Base-by-base conservation (phyloP, 2,113 vertebrate species). In the Micronycteris hirsuta region DNA sequence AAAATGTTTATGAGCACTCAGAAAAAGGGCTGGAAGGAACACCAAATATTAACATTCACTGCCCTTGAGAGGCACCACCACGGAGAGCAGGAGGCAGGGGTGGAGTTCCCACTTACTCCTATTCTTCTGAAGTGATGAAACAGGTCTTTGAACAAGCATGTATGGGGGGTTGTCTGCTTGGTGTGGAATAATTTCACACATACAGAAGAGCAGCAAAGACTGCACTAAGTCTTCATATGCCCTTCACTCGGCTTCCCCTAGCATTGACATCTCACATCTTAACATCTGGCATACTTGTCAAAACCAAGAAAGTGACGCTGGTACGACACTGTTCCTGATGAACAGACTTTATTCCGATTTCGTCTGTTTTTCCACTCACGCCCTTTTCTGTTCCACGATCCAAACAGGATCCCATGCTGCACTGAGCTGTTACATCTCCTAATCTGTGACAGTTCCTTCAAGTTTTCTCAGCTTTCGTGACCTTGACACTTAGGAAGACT, bases 31-130 rank as follows among this genome's bases (percentile, higher is more conserved):
- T 43, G 77, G 49, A 22, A 95, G 73, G 28, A 88, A 36, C 47
- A 47, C 13, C 10, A 16, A 11, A n/a, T 15, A 28, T 5, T 15
- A 80, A 12, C 13, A 17, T 45, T 3, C 0, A 0, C 26, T 22
- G 52, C 45, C 86, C 24, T n/a, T 2, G 28, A 36, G 58, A 63
- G 13, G 54, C 0, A 1, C 2, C 9, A 12, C 1, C 33, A 1
- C 26, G 24, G 19, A 28, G 7, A 7, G 7, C 11, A 19, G 47
- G 24, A 20, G 7, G 5, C 24, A 9, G 26, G n/a, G 20, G 6
- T 1, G 19, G 38, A 4, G 52, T 12, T n/a, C 22, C 74, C 38
- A 15, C 49, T 41, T 56, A 31, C 36, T 54, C 49, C 17, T 16
- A 0, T 1, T 82, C 56, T 86, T 70, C 67, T 26, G 26, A 76